Evolutionary conservation across 30 jellyfish, hydroid and myxozoan species (phyloP).

Genomic region (Hydractinia echinata): DNA sequence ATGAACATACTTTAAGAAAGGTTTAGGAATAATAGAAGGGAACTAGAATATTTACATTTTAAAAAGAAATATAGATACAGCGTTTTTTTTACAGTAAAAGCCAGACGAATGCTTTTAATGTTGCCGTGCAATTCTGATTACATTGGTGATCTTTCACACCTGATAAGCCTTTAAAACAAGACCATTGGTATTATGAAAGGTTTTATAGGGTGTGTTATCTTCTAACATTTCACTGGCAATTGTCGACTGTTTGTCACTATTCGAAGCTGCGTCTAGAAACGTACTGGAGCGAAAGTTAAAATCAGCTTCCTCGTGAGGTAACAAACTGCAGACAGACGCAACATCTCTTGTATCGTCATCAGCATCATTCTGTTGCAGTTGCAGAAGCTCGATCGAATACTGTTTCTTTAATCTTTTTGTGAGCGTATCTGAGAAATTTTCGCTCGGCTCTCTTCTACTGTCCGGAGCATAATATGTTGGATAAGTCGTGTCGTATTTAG

Average conservation of each 20-base stretch:
- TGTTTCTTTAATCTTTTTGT: constrained; percentile 13
- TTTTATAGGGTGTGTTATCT: background rate
- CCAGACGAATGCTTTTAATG: too few relatives aligned
- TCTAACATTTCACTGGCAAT: background rate
- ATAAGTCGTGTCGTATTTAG: constrained; percentile 2
- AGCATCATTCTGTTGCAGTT: background rate
- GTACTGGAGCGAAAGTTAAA: constrained; percentile 3
- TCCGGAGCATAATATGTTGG: constrained; percentile 19
- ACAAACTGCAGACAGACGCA: constrained; percentile 22
- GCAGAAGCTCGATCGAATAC: constrained; percentile 29
- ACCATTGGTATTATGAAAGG: constrained; percentile 12
- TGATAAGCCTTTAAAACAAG: constrained; percentile 11
- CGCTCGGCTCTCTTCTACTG: constrained; percentile 3
- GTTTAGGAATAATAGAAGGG: too few relatives aligned
- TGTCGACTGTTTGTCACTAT: background rate
- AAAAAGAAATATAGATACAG: too few relatives aligned
- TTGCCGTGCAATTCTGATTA: too few relatives aligned
- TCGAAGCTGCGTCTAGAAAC: background rate
- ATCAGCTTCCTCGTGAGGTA: constrained; percentile 8
- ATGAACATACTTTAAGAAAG: too few relatives aligned
- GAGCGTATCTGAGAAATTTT: constrained; percentile 20
- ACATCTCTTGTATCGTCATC: background rate
- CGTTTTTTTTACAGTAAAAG: too few relatives aligned
- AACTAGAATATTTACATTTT: too few relatives aligned
- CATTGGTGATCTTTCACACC: background rate